phyloP scores from a whole-genome alignment of 2,113 vertebrate species.

The Scomber colias region DNA sequence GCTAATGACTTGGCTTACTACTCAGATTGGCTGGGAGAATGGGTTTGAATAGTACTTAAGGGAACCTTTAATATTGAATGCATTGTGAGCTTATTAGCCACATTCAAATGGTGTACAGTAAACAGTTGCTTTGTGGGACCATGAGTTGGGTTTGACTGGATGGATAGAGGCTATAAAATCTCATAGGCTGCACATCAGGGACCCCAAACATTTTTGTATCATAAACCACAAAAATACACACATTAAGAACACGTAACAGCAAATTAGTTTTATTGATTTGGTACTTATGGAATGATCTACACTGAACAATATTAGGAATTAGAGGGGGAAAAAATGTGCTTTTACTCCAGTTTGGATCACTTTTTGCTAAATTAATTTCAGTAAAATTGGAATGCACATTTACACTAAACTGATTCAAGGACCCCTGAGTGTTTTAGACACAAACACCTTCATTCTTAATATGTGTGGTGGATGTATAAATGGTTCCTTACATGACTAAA shows the following conservation, averaged over 20 bases:
- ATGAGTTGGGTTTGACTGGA: slow-evolving; percentile 12
- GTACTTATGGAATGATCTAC: neutral
- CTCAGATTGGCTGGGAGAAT: slow-evolving; percentile 79
- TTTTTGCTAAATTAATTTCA: too few relatives aligned
- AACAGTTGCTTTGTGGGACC: slow-evolving; percentile 26
- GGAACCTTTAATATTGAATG: slow-evolving; percentile 79
- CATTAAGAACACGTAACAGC: neutral
- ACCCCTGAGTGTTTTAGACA: neutral
- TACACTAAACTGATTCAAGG: too few relatives aligned
- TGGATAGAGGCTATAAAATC: slow-evolving; percentile 11
- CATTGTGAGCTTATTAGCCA: slow-evolving; percentile 78
- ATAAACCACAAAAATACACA: slow-evolving; percentile 19
- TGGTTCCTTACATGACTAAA: too few relatives aligned
- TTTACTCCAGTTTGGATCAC: too few relatives aligned
- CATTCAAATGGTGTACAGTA: slow-evolving; percentile 71
- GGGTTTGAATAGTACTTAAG: slow-evolving; percentile 83
- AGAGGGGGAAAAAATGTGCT: too few relatives aligned
- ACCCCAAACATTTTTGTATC: slow-evolving; percentile 22
- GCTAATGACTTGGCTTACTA: slow-evolving; percentile 83
- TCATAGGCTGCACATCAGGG: slow-evolving; percentile 18
- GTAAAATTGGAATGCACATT: too few relatives aligned
- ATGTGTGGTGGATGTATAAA: neutral
- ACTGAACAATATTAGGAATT: too few relatives aligned
- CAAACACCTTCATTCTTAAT: neutral
- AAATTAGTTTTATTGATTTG: neutral